These are phyloP conservation scores for Philonicus albiceps DNA, from an alignment of 2,888 invertebrate genomes.

Conservation along the genomic window DNA sequence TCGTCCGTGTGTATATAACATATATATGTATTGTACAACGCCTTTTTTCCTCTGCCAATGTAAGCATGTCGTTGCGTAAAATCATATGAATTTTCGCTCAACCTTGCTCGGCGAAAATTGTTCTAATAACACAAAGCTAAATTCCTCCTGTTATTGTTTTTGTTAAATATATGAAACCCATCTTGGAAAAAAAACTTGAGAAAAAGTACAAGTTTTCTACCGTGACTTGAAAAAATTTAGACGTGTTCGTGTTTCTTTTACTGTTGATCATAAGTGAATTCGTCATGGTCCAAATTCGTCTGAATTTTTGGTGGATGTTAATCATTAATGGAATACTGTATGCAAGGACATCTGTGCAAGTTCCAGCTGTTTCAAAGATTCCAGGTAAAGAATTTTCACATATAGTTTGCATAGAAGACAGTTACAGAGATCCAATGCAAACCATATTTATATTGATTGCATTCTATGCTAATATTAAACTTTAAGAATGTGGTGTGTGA, in stretches of 20 bases:
- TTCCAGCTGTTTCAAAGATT: conserved; percentile 2
- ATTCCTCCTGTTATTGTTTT: not conserved
- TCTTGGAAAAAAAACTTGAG: not conserved
- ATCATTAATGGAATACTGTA: conserved; percentile 59
- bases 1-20: conserved; percentile 11
- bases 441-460: not conserved
- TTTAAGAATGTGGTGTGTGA: not conserved
- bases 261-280: not conserved
- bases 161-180: not conserved
- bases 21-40: not conserved
- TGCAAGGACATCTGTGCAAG: conserved; percentile 49
- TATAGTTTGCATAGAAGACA: not conserved
- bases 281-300: conserved; percentile 59
- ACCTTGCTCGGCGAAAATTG: not conserved
- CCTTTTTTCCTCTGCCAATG: not conserved
- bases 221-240: not conserved
- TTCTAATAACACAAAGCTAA: not conserved
- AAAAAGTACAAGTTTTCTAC: not conserved
- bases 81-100: not conserved
- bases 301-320: conserved; percentile 57
- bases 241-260: not conserved
- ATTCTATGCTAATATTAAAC: not conserved
- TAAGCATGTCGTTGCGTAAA: not conserved
- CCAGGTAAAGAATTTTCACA: conserved; percentile 3
- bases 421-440: not conserved